Conservation (phyloP, 1,140 invertebrate species). For the Choristoneura fumiferana region DNA sequence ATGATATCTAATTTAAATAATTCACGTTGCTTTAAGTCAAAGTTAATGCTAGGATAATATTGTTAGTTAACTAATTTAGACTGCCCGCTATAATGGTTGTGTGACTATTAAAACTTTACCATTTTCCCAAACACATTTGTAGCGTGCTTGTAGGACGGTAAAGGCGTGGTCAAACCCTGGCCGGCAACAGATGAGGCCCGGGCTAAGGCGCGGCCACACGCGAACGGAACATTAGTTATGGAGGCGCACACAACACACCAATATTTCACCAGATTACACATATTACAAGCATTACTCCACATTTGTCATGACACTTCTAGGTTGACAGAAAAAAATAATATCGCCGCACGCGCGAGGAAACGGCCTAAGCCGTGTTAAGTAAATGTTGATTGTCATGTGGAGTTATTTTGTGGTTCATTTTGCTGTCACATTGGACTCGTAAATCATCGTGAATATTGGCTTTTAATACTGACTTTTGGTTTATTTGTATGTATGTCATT, state of each 20-base stretch:
- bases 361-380: slow-evolving; percentile 7
- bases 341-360: background rate
- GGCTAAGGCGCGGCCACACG: slow-evolving; percentile 58
- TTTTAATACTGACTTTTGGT: background rate
- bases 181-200: slow-evolving; percentile 21
- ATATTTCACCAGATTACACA: slow-evolving; percentile 66
- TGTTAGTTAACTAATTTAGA: too few species aligned
- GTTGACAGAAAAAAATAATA: slow-evolving; percentile 19
- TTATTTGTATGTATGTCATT: too few species aligned
- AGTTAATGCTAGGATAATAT: too few species aligned
- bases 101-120: background rate
- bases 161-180: slow-evolving; percentile 47
- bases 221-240: slow-evolving; percentile 58
- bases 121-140: slow-evolving; percentile 7
- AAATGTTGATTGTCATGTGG: slow-evolving; percentile 16
- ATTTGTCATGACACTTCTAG: slow-evolving; percentile 18
- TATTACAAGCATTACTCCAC: slow-evolving; percentile 50
- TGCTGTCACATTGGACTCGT: slow-evolving; percentile 9
- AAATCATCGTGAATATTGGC: slow-evolving; percentile 7
- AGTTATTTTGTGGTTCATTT: slow-evolving; percentile 8
- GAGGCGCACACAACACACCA: slow-evolving; percentile 28
- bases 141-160: slow-evolving; percentile 20
- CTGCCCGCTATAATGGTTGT: too few species aligned
- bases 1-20: too few species aligned
- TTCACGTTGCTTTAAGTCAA: too few species aligned